Conservation (phyloP, 2,113 vertebrate genomes). For the Aythya baeri region DNA sequence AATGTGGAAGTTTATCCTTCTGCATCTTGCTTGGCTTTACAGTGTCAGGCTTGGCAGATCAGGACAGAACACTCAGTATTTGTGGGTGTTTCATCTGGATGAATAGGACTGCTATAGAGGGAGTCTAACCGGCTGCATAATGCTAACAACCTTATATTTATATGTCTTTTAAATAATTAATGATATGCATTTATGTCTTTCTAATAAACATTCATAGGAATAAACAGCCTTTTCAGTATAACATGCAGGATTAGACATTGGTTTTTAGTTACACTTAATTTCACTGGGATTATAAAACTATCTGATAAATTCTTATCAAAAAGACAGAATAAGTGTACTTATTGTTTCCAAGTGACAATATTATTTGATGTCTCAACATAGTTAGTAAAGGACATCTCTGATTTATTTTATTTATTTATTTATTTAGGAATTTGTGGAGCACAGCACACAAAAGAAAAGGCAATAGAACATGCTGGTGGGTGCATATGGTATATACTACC, state of each 20-base stretch:
- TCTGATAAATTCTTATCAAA: neutral
- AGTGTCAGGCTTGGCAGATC: constrained; percentile 8
- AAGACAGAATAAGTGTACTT: neutral
- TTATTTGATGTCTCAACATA: neutral
- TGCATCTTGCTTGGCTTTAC: neutral
- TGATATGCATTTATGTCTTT: neutral
- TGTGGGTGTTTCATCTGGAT: constrained; percentile 20
- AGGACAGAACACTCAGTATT: neutral
- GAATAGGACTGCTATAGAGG: neutral
- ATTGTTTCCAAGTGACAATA: neutral
- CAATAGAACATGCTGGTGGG: neutral
- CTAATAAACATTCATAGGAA: neutral
- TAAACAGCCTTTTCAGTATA: neutral
- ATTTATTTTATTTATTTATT: no score
- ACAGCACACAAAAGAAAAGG: neutral
- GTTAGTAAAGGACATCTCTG: neutral
- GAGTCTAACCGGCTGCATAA: neutral
- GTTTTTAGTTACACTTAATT: neutral
- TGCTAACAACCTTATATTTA: neutral
- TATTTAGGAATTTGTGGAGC: neutral
- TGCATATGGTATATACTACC: neutral
- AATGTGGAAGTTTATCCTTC: neutral
- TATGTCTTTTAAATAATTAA: neutral
- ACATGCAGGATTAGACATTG: neutral
- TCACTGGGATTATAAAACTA: neutral